Conservation (phyloP, 2,113 vertebrate genomes). For the Micronycteris hirsuta region DNA sequence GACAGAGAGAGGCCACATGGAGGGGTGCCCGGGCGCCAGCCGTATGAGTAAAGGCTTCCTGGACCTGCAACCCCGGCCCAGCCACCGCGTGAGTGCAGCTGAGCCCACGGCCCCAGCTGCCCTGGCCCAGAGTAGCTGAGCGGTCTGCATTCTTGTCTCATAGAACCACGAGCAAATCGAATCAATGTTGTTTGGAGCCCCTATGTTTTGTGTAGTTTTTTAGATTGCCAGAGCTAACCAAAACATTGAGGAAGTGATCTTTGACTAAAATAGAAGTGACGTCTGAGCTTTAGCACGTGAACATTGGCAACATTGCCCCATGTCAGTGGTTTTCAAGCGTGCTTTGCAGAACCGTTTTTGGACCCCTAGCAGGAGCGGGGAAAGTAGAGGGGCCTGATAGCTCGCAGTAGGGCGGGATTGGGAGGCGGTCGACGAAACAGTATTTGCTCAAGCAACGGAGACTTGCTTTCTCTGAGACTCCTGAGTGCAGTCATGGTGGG, state of each 20-base stretch:
- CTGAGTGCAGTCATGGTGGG: background rate
- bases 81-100: background rate
- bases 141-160: background rate
- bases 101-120: background rate
- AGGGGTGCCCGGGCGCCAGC: background rate
- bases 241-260: background rate
- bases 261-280: background rate
- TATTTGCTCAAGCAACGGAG: background rate
- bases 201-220: background rate
- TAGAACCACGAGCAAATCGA: background rate
- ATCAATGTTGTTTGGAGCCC: background rate
- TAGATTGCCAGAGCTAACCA: background rate
- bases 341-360: background rate
- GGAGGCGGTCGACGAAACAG: background rate
- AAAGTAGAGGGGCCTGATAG: too few relatives aligned
- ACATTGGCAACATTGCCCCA: background rate
- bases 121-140: background rate
- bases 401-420: background rate
- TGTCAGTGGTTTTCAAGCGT: background rate
- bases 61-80: too few relatives aligned
- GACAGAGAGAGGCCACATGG: background rate
- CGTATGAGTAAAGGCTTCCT: background rate
- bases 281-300: background rate
- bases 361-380: background rate
- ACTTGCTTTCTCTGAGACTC: background rate